A percentile compares a stretch with the other conserved stretches of the same genome.
Conservation (phyloP, 1,140 invertebrate species). For the Ylistrum balloti region DNA sequence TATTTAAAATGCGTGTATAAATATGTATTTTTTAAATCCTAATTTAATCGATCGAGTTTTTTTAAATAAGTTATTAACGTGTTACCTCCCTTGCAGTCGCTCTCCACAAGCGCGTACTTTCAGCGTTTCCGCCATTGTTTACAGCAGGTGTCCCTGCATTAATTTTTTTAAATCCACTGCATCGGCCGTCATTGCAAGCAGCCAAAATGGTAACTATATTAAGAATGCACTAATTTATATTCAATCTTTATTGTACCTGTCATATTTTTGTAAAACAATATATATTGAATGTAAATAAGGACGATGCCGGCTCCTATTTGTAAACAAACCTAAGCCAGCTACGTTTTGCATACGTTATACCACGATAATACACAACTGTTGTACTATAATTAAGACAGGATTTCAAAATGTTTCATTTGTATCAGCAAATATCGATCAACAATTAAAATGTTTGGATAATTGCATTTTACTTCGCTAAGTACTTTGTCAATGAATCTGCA, state of each 20-base stretch:
- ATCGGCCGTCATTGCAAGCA: constrained; percentile 50
- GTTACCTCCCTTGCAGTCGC: neutral
- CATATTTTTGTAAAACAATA: neutral
- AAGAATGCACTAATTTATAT: neutral
- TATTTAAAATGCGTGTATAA: no score
- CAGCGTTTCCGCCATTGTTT: constrained; percentile 31
- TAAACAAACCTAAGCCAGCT: neutral
- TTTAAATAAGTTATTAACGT: no score
- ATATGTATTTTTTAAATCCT: no score
- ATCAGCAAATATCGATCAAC: no score
- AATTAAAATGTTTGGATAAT: no score
- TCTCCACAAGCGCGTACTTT: neutral
- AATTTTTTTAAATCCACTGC: constrained; percentile 54
- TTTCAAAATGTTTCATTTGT: no score
- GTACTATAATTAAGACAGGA: no score
- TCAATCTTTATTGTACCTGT: neutral
- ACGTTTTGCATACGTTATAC: neutral
- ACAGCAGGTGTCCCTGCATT: constrained; percentile 15
- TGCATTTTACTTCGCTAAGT: no score
- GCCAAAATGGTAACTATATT: constrained; percentile 21
- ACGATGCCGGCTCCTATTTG: neutral
- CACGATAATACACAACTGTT: no score
- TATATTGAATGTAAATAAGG: neutral
- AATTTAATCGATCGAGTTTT: no score
- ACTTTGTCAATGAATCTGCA: no score